These are phyloP conservation scores for Dicentrarchus labrax DNA, from an alignment of 2,113 vertebrate genomes.

Conservation along the genomic window DNA sequence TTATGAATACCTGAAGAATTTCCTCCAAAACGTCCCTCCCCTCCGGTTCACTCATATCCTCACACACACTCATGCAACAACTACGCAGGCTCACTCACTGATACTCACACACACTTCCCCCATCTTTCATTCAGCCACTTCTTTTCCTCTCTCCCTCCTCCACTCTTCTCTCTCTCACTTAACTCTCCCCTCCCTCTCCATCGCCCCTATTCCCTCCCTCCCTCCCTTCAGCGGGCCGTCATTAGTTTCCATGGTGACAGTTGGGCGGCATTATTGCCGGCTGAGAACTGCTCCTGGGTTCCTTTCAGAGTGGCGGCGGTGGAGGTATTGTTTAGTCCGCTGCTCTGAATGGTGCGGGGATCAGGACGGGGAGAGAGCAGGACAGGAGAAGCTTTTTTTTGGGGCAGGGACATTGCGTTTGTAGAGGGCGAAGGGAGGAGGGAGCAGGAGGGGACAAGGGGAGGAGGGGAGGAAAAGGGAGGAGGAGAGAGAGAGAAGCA, in stretches of 20 bases:
- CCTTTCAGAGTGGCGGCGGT: conserved; percentile 86
- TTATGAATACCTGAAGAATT: conserved; percentile 32
- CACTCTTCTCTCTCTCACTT: conserved; percentile 70
- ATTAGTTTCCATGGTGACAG: conserved; percentile 95
- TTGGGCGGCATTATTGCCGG: conserved; percentile 89
- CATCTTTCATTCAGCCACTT: conserved; percentile 77
- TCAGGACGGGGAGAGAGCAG: conserved; percentile 68
- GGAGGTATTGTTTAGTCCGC: conserved; percentile 82
- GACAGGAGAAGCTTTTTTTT: conserved; percentile 61
- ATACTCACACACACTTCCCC: conserved; percentile 81
- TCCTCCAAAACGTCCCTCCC: conserved; percentile 15
- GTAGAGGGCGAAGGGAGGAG: conserved; percentile 59
- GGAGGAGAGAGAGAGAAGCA: conserved; percentile 56
- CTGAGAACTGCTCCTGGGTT: conserved; percentile 88
- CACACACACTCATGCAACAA: conserved; percentile 54
- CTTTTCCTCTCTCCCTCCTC: conserved; percentile 60
- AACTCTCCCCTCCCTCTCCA: conserved; percentile 58
- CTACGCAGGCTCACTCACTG: conserved; percentile 74
- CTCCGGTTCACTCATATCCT: conserved; percentile 28
- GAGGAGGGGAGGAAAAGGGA: conserved; percentile 43
- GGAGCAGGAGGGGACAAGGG: conserved; percentile 48
- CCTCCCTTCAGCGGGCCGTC: conserved; percentile 75
- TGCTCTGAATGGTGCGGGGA: conserved; percentile 78
- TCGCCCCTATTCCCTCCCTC: conserved; percentile 26
- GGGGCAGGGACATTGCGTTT: conserved; percentile 57